Base-by-base conservation (phyloP, 2,113 vertebrate genomes). In the Antigone vipio region DNA sequence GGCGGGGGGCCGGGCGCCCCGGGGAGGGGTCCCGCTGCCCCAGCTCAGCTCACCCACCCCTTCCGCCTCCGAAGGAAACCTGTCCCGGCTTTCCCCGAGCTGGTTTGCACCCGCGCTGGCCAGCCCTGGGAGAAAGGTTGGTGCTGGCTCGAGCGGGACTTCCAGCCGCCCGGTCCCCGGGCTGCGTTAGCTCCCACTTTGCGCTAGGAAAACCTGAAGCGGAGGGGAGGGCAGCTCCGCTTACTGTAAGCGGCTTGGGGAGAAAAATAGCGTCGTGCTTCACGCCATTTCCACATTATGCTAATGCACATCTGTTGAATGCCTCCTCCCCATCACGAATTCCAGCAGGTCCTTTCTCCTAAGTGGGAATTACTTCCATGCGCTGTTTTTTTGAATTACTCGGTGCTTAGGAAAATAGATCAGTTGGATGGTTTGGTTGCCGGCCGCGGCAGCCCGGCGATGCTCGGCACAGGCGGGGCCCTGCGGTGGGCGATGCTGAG, bases 281-380 rank as follows among this genome's bases (percentile, higher is more conserved):
- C 59, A 9, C 4, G 29, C 75, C 32, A 3, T 68, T 91, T 91
- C 66, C 73, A 81, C 80, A 59, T 86, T 74, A 89, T 92, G 95
- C 88, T 95, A 91, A 92, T 84, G 88, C 68, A 63, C 92, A 62
- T 78, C 97, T 96, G 93, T 22, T 76, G 86, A 68, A 84, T 12
- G 63, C 60, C 88, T 92, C 83, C 92, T 89, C 74, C 90, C 78
- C 93, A 60, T 74, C 52, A 23, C 12, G 32, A 67, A 85, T 82
- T 92, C 92, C 93, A 89, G 85, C 89, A 80, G 72, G 72, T 72
- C 76, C 71, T 66, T 88, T 34, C 63, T 52, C 62, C 6, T 89
- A 78, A 68, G 68, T 63, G 77, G 84, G 88, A 79, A 95, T 82
- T 68, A 82, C 77, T 59, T 62, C 77, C 64, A 80, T 34, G 47